A percentile compares a stretch with the other conserved stretches of the same genome.
These are phyloP conservation scores for Orthonyx spaldingii DNA, from an alignment of 2,113 vertebrate species.

Conservation along the genomic window DNA sequence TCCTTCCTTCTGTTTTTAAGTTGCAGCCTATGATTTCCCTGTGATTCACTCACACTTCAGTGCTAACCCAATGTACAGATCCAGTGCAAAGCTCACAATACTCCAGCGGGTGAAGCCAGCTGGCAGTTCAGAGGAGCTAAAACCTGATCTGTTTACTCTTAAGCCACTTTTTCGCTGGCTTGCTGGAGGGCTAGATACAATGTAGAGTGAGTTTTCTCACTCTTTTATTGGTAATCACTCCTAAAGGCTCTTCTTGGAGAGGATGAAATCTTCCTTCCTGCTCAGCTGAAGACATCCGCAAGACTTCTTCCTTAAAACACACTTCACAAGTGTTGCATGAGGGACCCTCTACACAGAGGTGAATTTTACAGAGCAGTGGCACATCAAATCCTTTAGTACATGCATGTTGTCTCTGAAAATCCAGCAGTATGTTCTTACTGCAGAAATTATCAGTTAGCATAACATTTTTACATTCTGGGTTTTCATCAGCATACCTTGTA, in stretches of 20 bases:
- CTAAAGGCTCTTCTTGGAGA: neutral
- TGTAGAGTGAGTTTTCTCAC: neutral
- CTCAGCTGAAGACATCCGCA: neutral
- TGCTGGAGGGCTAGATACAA: neutral
- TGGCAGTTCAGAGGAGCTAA: neutral
- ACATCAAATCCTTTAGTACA: neutral
- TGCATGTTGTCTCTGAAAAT: neutral
- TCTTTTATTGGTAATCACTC: neutral
- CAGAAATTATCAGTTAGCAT: neutral
- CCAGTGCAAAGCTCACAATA: neutral
- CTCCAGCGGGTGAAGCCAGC: neutral
- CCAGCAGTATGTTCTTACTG: neutral
- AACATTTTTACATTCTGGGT: neutral
- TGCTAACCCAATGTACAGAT: neutral
- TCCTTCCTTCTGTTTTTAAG: neutral
- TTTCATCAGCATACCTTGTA: neutral
- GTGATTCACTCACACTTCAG: neutral
- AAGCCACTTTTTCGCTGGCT: neutral
- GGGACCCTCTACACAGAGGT: neutral
- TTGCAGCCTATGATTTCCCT: neutral
- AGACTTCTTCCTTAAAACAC: neutral
- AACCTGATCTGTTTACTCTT: neutral
- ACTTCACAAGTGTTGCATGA: neutral
- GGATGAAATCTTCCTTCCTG: neutral
- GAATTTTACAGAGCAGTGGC: neutral